Percentiles rank a stretch among this genome's conserved stretches.
Evolutionary conservation across 2,888 invertebrate genomes (phyloP).

Genomic region (Drosophila putrida): DNA sequence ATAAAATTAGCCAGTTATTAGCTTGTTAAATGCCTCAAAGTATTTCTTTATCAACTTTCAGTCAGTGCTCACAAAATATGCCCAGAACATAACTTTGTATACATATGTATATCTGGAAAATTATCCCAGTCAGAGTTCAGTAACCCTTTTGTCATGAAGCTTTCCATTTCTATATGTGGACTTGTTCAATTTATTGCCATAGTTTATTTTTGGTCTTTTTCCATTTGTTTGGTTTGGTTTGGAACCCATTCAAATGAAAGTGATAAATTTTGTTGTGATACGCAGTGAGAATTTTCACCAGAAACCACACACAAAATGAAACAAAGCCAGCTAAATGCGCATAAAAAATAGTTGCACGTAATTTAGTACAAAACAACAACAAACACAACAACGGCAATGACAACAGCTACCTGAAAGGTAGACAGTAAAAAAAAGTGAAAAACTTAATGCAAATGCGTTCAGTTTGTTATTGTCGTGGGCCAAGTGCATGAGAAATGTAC

Average conservation of each 20-base stretch:
- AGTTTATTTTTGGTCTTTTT: conserved; percentile 18
- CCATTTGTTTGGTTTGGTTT: conserved; percentile 35
- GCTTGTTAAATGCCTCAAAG: conserved; percentile 8
- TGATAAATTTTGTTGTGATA: conserved; percentile 61
- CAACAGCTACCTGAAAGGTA: conserved; percentile 48
- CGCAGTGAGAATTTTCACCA: conserved; percentile 69
- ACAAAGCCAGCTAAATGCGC: conserved; percentile 37
- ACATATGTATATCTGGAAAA: too few species aligned
- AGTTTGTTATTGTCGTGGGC: conserved; percentile 16
- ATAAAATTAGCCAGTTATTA: conserved; percentile 24
- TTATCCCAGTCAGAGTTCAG: conserved; percentile 6
- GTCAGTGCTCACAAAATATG: conserved; percentile 1
- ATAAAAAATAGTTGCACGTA: conserved; percentile 78
- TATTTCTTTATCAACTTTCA: conserved; percentile 11
- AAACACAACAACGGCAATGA: conserved; percentile 30
- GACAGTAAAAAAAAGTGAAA: conserved; percentile 68
- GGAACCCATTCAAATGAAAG: conserved; percentile 75
- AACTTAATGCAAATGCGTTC: conserved; percentile 66
- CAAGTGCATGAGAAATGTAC: conserved; percentile 59
- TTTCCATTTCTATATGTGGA: conserved; percentile 44
- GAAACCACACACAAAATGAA: conserved; percentile 33
- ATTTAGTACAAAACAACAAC: conserved; percentile 57
- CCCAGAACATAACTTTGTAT: neutral
- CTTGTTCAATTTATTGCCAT: conserved; percentile 47
- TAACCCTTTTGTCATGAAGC: conserved; percentile 3